These are phyloP conservation scores for Cataglyphis livida DNA, from an alignment of 2,888 invertebrate species.

Conservation along the genomic window DNA sequence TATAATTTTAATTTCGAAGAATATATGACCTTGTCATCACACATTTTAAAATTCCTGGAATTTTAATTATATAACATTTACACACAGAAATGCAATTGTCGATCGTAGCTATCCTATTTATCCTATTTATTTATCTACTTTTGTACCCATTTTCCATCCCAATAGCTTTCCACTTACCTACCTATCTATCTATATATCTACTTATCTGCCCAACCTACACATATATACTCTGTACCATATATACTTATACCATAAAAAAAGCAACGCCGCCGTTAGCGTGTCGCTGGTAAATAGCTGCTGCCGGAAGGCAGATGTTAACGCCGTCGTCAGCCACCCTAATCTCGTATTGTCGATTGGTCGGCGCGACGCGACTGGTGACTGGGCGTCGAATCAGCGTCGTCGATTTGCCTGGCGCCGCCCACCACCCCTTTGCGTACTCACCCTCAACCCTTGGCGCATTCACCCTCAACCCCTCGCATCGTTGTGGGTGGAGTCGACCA, in stretches of 20 bases:
- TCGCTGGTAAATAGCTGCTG: conserved; percentile 44
- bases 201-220: not conserved
- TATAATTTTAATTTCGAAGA: conserved; percentile 1
- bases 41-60: not conserved
- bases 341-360: conserved; percentile 65
- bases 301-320: conserved; percentile 55
- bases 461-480: conserved; percentile 54
- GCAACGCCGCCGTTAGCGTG: conserved; percentile 27
- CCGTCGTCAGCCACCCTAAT: conserved; percentile 57
- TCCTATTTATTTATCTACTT: not conserved
- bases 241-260: conserved; percentile 30
- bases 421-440: conserved; percentile 69
- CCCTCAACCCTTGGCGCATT: conserved; percentile 64
- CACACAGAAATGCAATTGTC: not conserved
- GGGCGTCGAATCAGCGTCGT: conserved; percentile 69
- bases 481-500: conserved; percentile 81
- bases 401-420: conserved; percentile 67
- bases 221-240: not conserved
- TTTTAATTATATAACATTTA: not conserved
- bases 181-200: not conserved
- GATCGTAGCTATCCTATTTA: not conserved
- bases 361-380: conserved; percentile 34
- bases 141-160: not conserved
- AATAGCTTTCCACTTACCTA: not conserved
- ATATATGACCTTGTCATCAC: not conserved